Conservation (phyloP, 1,140 invertebrate species). For the Liolophura sinensis region DNA sequence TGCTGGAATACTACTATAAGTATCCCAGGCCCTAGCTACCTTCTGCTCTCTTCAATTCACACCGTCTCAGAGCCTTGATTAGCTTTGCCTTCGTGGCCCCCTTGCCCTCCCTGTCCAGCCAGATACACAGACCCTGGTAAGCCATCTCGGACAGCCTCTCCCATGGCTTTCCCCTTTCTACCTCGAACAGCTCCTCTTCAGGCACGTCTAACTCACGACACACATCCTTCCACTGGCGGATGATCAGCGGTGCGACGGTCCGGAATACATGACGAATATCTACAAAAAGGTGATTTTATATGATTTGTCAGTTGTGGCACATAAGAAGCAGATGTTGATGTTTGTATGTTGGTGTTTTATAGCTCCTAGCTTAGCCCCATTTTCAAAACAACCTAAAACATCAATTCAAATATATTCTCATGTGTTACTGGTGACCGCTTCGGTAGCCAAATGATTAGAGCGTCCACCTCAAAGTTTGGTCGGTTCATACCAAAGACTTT, state of each 20-base stretch:
- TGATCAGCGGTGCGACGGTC: slow-evolving; percentile 20
- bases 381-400: no score
- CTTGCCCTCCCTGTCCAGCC: slow-evolving; percentile 20
- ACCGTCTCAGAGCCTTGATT: slow-evolving; percentile 12
- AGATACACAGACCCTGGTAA: slow-evolving; percentile 22
- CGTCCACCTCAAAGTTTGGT: no score
- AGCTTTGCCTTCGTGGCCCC: slow-evolving; percentile 19
- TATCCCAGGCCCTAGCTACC: slow-evolving; percentile 14
- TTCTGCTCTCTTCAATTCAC: slow-evolving; percentile 21
- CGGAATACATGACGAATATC: slow-evolving; percentile 25
- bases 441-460: no score
- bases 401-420: no score
- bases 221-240: slow-evolving; percentile 27
- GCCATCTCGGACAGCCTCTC: slow-evolving; percentile 14
- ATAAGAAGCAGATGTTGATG: no score
- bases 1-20: not conserved
- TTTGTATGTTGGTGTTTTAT: no score
- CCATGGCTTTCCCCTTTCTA: slow-evolving; percentile 1
- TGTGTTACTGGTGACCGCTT: no score
- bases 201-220: slow-evolving; percentile 18
- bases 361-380: no score
- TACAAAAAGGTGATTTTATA: slow-evolving; percentile 4
- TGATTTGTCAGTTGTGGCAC: no score
- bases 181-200: slow-evolving; percentile 14
- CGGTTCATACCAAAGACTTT: no score